phyloP scores from a whole-genome alignment of 37 sponge, comb jelly and placozoan species.

The Sycon ciliatum region DNA sequence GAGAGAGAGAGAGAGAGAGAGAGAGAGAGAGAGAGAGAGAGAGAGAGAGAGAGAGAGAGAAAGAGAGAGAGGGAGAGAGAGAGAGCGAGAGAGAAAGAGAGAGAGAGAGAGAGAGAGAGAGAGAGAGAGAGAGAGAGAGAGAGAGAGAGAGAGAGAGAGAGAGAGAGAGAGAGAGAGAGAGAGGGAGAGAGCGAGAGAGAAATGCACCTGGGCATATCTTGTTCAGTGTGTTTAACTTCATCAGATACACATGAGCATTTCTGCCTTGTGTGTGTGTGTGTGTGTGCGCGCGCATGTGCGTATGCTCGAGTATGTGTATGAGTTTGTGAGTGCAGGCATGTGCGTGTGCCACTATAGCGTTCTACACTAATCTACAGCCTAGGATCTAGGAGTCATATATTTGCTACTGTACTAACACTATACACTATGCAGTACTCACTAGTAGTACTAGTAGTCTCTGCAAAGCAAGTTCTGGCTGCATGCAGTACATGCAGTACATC shows the following conservation, averaged over 20 bases:
- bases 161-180: neutral
- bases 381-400: too few species aligned
- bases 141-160: neutral
- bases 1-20: constrained; percentile 2
- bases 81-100: neutral
- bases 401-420: too few species aligned
- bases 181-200: neutral
- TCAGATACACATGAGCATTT: neutral
- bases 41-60: neutral
- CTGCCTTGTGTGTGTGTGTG: constrained; percentile 18
- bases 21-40: constrained; percentile 11
- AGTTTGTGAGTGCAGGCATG: neutral
- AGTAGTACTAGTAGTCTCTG: too few species aligned
- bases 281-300: constrained; percentile 1
- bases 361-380: too few species aligned
- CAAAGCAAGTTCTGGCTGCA: too few species aligned
- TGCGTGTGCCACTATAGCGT: constrained; percentile 9
- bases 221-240: neutral
- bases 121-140: neutral
- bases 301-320: constrained; percentile 18
- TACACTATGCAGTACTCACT: too few species aligned
- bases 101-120: neutral
- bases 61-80: neutral
- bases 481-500: too few species aligned
- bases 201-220: too few species aligned